Conservation (phyloP, 2,797 vertebrate species). For the Netta rufina region DNA sequence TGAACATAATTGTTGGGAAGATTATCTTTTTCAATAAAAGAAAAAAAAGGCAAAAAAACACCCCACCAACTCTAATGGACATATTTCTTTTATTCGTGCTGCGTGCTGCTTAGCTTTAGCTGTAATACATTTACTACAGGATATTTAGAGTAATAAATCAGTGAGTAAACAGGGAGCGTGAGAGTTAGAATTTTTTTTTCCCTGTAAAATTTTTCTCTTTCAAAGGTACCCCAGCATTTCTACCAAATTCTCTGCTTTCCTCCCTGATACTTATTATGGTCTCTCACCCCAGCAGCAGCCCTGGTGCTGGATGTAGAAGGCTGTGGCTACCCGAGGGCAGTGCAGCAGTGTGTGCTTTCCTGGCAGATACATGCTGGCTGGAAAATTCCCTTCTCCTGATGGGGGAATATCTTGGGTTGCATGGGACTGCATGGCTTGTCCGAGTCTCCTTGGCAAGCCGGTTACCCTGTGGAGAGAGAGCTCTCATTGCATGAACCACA, state of each 20-base stretch:
- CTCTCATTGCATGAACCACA: background rate
- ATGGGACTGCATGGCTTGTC: background rate
- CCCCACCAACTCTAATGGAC: background rate
- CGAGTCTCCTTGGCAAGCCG: background rate
- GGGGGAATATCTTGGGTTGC: fast-evolving
- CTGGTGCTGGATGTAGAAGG: background rate
- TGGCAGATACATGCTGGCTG: background rate
- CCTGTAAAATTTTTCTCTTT: background rate
- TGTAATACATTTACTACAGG: background rate
- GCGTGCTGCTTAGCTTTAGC: background rate
- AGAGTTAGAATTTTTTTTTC: background rate
- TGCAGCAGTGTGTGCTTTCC: background rate
- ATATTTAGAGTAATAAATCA: background rate
- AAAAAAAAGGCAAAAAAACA: background rate
- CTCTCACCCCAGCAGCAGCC: background rate
- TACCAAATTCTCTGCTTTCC: background rate
- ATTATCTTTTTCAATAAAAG: background rate
- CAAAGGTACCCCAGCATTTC: background rate
- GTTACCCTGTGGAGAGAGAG: background rate
- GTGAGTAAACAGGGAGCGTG: background rate
- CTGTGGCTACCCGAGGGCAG: background rate
- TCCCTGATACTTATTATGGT: background rate
- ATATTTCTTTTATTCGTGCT: background rate
- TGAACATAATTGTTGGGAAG: background rate
- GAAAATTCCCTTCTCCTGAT: background rate